A percentile compares a stretch with the other conserved stretches of the same genome.
Evolutionary conservation across 2,888 invertebrate species (phyloP).

Genomic region (Mythimna vitellina): DNA sequence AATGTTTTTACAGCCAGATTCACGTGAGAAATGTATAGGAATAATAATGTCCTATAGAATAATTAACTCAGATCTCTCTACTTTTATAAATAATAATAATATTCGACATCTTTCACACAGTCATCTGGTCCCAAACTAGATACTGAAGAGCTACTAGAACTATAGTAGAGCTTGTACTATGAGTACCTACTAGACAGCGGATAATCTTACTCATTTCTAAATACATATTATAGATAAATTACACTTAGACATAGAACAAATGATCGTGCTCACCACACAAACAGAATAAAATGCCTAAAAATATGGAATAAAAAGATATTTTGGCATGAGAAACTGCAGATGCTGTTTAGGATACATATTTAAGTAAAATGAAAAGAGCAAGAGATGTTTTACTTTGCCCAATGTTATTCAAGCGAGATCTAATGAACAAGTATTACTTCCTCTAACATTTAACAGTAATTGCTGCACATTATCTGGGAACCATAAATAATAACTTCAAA

Average conservation of each 20-base stretch:
- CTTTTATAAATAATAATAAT: too few relatives aligned
- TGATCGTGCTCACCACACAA: too few relatives aligned
- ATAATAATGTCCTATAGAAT: conserved; percentile 20
- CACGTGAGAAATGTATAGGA: conserved; percentile 50
- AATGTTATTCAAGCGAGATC: conserved; percentile 13
- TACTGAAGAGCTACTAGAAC: too few relatives aligned
- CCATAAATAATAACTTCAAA: conserved; percentile 42
- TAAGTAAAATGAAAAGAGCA: neutral
- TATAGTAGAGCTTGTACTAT: too few relatives aligned
- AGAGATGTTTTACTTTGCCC: conserved; percentile 3
- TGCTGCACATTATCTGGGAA: conserved; percentile 23
- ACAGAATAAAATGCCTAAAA: too few relatives aligned
- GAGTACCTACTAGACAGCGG: too few relatives aligned
- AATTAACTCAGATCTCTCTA: neutral
- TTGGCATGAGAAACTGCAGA: neutral
- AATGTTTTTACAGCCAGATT: conserved; percentile 56
- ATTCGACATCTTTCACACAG: too few relatives aligned
- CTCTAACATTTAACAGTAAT: conserved; percentile 9
- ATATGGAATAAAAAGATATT: neutral
- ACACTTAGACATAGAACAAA: too few relatives aligned
- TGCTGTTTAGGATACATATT: too few relatives aligned
- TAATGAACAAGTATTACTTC: neutral
- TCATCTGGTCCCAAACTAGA: too few relatives aligned
- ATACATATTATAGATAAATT: too few relatives aligned
- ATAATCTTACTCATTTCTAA: too few relatives aligned